phyloP scores from a whole-genome alignment of 2,888 invertebrate species.

The Orchesellides sinensis region DNA sequence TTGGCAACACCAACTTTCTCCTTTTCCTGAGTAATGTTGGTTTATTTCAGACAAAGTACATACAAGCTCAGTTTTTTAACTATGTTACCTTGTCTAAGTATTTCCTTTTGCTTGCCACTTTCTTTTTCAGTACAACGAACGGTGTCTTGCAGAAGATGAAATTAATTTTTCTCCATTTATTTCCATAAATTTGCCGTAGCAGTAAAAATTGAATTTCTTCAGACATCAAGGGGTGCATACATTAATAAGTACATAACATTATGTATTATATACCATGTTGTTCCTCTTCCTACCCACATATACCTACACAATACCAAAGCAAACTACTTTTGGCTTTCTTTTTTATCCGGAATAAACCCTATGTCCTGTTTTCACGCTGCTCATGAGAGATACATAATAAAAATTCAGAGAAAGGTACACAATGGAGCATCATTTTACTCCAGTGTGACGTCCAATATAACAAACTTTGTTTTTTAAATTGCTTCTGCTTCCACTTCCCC shows the following conservation, averaged over 20 bases:
- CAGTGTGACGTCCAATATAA: constrained; percentile 51
- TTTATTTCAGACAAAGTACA: too few species aligned
- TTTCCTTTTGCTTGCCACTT: too few species aligned
- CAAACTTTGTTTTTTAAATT: constrained; percentile 24
- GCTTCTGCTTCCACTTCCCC: constrained; percentile 14
- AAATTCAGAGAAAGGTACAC: constrained; percentile 25
- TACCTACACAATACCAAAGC: not conserved
- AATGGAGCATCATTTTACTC: constrained; percentile 55
- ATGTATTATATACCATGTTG: not conserved
- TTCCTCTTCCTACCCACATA: constrained; percentile 5
- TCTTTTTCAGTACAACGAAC: too few species aligned
- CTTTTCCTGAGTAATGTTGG: too few species aligned
- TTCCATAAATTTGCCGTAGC: constrained; percentile 72
- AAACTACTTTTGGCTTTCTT: constrained; percentile 17
- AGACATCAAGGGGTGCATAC: constrained; percentile 73
- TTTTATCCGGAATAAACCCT: constrained; percentile 48
- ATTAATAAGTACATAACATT: constrained; percentile 65
- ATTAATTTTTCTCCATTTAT: constrained; percentile 73
- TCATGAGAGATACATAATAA: constrained; percentile 50
- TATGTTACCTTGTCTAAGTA: too few species aligned
- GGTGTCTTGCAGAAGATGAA: constrained; percentile 50
- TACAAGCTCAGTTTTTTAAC: too few species aligned
- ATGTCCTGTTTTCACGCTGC: constrained; percentile 47
- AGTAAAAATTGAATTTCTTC: constrained; percentile 73
- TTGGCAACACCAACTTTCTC: too few species aligned